Percentiles rank a stretch among this genome's conserved stretches.
phyloP scores from a whole-genome alignment of 2,797 vertebrate genomes.

The Anas georgica region DNA sequence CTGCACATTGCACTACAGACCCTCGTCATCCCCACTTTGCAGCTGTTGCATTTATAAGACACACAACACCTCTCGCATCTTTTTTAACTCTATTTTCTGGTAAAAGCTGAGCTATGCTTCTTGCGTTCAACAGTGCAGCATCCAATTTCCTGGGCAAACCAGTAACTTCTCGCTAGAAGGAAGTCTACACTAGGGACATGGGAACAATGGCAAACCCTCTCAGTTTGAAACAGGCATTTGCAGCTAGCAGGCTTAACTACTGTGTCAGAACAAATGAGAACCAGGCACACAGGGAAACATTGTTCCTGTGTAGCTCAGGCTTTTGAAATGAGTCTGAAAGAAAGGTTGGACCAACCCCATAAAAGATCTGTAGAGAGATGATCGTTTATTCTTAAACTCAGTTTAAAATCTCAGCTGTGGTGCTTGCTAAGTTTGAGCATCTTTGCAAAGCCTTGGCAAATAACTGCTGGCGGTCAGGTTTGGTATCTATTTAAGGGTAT shows the following conservation, averaged over 20 bases:
- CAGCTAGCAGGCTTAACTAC: neutral
- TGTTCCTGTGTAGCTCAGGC: neutral
- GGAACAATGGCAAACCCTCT: neutral
- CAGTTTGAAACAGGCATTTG: neutral
- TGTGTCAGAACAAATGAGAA: neutral
- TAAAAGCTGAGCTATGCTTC: neutral
- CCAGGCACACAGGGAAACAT: neutral
- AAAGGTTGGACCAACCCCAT: neutral
- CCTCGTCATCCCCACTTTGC: neutral
- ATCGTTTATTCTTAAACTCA: neutral
- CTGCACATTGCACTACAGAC: neutral
- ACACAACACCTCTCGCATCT: neutral
- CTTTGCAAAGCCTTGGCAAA: neutral
- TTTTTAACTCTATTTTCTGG: neutral
- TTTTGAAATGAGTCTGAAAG: neutral
- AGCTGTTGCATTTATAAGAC: neutral
- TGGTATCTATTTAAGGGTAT: neutral
- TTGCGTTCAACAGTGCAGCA: neutral
- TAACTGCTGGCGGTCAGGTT: neutral
- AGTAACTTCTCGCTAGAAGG: neutral
- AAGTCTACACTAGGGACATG: neutral
- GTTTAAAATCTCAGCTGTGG: neutral
- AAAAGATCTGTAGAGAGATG: neutral
- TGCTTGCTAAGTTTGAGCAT: neutral
- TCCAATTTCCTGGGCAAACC: neutral